phyloP scores from a whole-genome alignment of 2,113 vertebrate genomes.

The Eulemur macaco region DNA sequence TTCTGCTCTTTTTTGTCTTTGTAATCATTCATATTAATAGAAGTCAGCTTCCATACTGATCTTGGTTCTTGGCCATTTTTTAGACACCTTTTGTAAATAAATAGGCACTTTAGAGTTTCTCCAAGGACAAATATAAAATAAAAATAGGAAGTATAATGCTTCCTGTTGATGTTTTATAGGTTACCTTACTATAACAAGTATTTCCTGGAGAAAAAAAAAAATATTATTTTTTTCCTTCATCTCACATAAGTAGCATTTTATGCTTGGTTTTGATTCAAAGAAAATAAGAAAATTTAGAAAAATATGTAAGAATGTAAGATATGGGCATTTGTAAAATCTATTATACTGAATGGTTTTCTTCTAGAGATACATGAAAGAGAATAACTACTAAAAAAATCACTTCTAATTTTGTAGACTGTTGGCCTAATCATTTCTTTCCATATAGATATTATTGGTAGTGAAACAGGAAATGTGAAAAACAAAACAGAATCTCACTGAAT shows the following conservation, averaged over 20 bases:
- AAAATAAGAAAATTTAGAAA: neutral
- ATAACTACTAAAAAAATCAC: neutral
- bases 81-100: neutral
- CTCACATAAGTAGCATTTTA: neutral
- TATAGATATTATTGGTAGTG: neutral
- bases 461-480: neutral
- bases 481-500: neutral
- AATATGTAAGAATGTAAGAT: neutral
- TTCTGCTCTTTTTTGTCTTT: neutral
- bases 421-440: neutral
- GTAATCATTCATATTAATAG: neutral
- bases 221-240: neutral
- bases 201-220: neutral
- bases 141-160: neutral
- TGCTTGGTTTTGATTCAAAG: neutral
- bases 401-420: neutral
- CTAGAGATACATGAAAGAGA: neutral
- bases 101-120: neutral
- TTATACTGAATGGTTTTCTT: neutral
- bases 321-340: neutral
- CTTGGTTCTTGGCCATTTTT: neutral
- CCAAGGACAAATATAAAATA: neutral
- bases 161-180: neutral
- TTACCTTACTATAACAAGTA: neutral
- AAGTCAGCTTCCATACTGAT: neutral